A percentile compares a stretch with the other conserved stretches of the same genome.
Conservation (phyloP, 2,113 vertebrate species). For the Callospermophilus lateralis region DNA sequence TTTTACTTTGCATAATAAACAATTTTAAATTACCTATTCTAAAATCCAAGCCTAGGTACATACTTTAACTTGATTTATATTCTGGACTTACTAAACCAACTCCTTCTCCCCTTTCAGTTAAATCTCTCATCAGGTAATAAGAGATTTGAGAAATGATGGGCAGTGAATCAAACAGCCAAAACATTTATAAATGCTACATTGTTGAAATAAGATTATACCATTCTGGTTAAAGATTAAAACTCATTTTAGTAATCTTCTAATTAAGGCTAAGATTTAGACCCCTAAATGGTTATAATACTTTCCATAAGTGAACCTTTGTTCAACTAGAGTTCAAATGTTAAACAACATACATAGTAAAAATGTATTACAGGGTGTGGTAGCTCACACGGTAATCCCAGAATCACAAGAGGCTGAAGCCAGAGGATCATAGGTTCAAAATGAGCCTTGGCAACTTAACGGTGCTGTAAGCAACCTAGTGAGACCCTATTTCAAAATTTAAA, state of each 20-base stretch:
- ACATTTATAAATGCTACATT: conserved; percentile 41
- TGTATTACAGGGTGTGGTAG: too few relatives aligned
- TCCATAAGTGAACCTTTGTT: neutral
- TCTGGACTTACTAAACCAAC: neutral
- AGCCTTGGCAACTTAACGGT: too few relatives aligned
- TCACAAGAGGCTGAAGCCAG: too few relatives aligned
- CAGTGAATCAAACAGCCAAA: neutral
- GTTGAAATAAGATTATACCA: conserved; percentile 34
- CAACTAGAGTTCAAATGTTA: conserved; percentile 23
- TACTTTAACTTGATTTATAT: neutral
- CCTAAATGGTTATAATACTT: conserved; percentile 11
- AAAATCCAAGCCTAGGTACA: neutral
- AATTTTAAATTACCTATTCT: neutral
- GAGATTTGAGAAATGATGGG: neutral
- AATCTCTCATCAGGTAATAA: conserved; percentile 33
- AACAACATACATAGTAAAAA: neutral
- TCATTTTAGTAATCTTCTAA: conserved; percentile 32
- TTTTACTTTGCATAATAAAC: neutral
- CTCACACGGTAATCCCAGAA: too few relatives aligned
- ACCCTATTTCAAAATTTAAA: too few relatives aligned
- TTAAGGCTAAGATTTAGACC: neutral
- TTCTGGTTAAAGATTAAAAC: conserved; percentile 26
- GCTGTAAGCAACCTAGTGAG: too few relatives aligned
- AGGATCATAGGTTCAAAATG: too few relatives aligned
- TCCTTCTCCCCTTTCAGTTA: neutral